Conservation (phyloP, 1,140 invertebrate species). For the Onthophagus taurus region DNA sequence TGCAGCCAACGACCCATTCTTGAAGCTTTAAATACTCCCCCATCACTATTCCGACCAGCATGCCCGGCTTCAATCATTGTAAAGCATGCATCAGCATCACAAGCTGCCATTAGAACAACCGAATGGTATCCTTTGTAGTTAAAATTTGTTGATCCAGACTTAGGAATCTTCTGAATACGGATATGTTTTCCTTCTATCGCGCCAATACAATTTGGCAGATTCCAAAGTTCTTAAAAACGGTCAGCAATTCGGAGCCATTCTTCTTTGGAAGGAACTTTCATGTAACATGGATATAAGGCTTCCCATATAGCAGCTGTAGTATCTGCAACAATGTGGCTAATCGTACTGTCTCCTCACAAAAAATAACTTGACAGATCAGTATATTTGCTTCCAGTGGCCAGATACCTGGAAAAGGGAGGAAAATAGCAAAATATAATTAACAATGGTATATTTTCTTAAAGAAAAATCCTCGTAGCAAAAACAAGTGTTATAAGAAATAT, state of each 20-base stretch:
- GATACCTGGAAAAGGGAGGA: no score
- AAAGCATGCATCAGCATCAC: slow-evolving; percentile 2
- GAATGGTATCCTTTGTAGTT: slow-evolving; percentile 16
- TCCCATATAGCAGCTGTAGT: slow-evolving; percentile 6
- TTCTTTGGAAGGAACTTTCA: slow-evolving; percentile 9
- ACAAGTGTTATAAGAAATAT: no score
- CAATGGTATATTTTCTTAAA: no score
- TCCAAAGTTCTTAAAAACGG: slow-evolving; percentile 16
- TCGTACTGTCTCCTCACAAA: slow-evolving; percentile 10
- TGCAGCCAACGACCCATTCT: slow-evolving; percentile 7
- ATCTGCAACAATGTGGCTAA: slow-evolving; percentile 8
- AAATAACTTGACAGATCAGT: slow-evolving; percentile 13
- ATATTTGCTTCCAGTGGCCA: no score
- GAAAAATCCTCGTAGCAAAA: no score
- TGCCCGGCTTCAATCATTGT: slow-evolving; percentile 18
- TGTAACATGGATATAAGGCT: slow-evolving; percentile 2
- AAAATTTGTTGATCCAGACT: slow-evolving; percentile 14
- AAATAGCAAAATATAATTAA: no score
- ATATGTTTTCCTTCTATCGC: slow-evolving; percentile 18
- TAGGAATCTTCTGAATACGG: slow-evolving; percentile 20
- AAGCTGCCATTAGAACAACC: slow-evolving; percentile 10
- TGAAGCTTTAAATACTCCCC: slow-evolving; percentile 12
- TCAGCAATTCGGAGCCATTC: slow-evolving; percentile 12
- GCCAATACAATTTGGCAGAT: slow-evolving; percentile 11
- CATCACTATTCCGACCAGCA: slow-evolving; percentile 17